Evolutionary conservation across 2,888 invertebrate species (phyloP).

Genomic region (Leptopilina drosophilae): DNA sequence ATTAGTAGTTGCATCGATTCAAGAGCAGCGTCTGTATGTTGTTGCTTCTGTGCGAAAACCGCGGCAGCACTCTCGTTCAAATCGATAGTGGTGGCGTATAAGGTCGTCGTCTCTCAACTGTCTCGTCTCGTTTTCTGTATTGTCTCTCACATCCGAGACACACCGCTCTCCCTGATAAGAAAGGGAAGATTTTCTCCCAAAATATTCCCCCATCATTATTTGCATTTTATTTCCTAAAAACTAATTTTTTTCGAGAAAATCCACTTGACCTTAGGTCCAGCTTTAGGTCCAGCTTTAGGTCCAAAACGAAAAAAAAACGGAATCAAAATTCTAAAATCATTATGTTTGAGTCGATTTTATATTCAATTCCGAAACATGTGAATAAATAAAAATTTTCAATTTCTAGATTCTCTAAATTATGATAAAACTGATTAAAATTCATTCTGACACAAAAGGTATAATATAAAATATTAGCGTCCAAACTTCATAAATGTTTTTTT

Average conservation of each 20-base stretch:
- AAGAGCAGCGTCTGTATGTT: conserved; percentile 1
- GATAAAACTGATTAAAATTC: not conserved
- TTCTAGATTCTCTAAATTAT: too few relatives aligned
- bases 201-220: not conserved
- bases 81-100: conserved; percentile 54
- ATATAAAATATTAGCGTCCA: conserved; percentile 12
- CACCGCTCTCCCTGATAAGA: conserved; percentile 37
- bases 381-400: too few relatives aligned
- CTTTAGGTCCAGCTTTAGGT: too few relatives aligned
- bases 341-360: too few relatives aligned
- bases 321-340: too few relatives aligned
- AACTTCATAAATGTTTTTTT: not conserved
- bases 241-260: too few relatives aligned
- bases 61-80: conserved; percentile 41
- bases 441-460: not conserved
- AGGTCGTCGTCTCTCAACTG: conserved; percentile 63
- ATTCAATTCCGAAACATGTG: too few relatives aligned
- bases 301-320: too few relatives aligned
- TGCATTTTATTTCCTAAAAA: too few relatives aligned
- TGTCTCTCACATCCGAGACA: conserved; percentile 53
- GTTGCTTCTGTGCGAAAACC: conserved; percentile 10
- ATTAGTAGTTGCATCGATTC: conserved; percentile 4
- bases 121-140: conserved; percentile 59
- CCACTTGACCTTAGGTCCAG: too few relatives aligned
- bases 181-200: not conserved